A percentile compares a stretch with the other conserved stretches of the same genome.
Evolutionary conservation across 2,113 vertebrate species (phyloP).

Genomic region (Ammodytes dubius): DNA sequence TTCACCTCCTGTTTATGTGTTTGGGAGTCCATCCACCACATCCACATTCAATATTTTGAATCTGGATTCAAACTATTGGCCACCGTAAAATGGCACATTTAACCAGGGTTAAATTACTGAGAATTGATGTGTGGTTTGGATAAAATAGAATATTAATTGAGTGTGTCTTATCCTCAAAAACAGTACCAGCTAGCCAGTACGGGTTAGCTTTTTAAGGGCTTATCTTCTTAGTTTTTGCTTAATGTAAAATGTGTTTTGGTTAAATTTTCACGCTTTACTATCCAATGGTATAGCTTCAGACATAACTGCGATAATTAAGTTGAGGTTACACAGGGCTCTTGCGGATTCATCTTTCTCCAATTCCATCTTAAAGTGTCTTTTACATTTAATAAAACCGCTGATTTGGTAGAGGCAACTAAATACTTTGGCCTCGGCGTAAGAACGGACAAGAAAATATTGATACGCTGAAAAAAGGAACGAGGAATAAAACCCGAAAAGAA

Average conservation of each 20-base stretch:
- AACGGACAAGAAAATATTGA: slow-evolving; percentile 81
- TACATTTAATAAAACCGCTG: slow-evolving; percentile 74
- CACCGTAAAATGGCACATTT: slow-evolving; percentile 6
- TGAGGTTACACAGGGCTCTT: slow-evolving; percentile 26
- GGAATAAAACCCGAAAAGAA: slow-evolving; percentile 56
- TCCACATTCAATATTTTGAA: slow-evolving; percentile 40
- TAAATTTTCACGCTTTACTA: slow-evolving; percentile 32
- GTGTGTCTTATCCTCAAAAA: slow-evolving; percentile 33
- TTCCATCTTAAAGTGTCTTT: slow-evolving; percentile 52
- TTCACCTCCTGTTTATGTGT: slow-evolving; percentile 48
- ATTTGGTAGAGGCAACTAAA: slow-evolving; percentile 73
- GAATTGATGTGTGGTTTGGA: slow-evolving; percentile 4
- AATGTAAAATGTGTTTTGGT: slow-evolving; percentile 5
- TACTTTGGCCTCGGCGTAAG: slow-evolving; percentile 59
- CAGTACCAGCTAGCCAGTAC: neutral
- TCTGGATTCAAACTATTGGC: slow-evolving; percentile 2
- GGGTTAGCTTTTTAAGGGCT: slow-evolving; percentile 8
- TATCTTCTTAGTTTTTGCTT: slow-evolving; percentile 7
- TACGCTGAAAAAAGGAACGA: slow-evolving; percentile 63
- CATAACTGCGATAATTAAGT: slow-evolving; percentile 33
- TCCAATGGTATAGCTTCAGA: slow-evolving; percentile 24
- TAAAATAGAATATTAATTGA: slow-evolving; percentile 34
- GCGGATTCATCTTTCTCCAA: slow-evolving; percentile 47
- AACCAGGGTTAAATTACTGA: slow-evolving; percentile 13
- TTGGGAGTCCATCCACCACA: slow-evolving; percentile 48